Evolutionary conservation across 2,797 vertebrate genomes (phyloP).

Genomic region (Enteromius unitaeniatus): DNA sequence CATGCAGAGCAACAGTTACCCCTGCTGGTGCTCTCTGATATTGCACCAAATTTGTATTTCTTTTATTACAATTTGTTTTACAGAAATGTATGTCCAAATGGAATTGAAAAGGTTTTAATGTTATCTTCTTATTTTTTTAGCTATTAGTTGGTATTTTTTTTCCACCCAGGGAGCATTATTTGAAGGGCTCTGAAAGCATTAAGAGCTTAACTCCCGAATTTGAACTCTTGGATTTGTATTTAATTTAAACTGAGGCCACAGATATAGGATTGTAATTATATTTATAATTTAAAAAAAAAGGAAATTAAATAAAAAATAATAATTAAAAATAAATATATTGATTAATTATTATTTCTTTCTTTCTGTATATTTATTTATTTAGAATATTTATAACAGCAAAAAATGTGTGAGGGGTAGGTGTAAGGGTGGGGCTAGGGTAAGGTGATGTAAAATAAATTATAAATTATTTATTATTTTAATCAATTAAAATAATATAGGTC

Average conservation of each 20-base stretch:
- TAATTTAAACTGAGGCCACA: not conserved
- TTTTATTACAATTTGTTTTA: not conserved
- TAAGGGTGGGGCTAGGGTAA: not conserved
- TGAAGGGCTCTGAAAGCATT: not conserved
- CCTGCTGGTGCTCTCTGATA: constrained; percentile 46
- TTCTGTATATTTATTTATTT: too few species aligned
- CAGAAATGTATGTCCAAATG: not conserved
- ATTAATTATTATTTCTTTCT: not conserved
- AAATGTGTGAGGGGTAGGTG: too few species aligned
- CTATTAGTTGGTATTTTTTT: not conserved
- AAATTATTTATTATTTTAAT: too few species aligned
- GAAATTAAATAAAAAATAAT: not conserved
- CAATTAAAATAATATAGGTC: too few species aligned
- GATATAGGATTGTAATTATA: not conserved
- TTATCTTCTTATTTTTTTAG: not conserved
- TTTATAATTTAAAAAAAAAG: not conserved
- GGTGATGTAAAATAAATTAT: not conserved
- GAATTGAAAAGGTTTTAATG: not conserved
- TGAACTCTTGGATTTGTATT: not conserved
- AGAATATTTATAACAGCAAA: not conserved
- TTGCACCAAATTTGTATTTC: not conserved
- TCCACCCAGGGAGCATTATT: not conserved
- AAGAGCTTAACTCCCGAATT: too few species aligned
- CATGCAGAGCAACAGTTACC: constrained; percentile 51
- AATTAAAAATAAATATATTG: not conserved